Base-by-base conservation (phyloP, 2,113 vertebrate genomes). In the Stigmatopora argus region DNA sequence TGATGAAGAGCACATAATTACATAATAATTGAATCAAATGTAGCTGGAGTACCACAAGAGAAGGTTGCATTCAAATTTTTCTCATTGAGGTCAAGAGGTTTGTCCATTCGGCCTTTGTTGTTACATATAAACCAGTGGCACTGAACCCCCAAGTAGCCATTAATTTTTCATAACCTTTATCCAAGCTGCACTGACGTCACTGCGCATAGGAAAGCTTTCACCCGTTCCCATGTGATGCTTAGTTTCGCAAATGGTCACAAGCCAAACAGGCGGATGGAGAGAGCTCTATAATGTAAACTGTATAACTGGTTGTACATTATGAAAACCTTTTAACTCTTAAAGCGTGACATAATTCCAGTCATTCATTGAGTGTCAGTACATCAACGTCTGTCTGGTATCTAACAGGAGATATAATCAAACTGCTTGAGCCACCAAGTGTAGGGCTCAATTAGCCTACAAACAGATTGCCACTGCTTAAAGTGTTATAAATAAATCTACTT, bases 211-310 rank as follows among this genome's bases (percentile, higher is more conserved):
- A 78, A 67, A 15, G 67, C 62, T 64, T 75, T 78, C 60, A 57
- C 62, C 60, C 67, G 44, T 38, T 14, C 78, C 67, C 78, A 82
- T 78, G 79, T 81, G 77, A 79, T 71, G 73, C 3, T 52, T 38
- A 38, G 34, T 74, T 76, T 79, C 62, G 73, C 85, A 74, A 85
- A 85, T 79, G 69, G 73, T 74, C 71, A 56, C 56, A 34, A 56
- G 41, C 19, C 47, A 45, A 44, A 51, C 55, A 49, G 34, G 55
- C 35, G 31, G 48, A 35, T 34, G 58, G 35, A 55, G 48, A 6
- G 11, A 21, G 60, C 21, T n/a, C 58, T 11, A 55, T 66, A 35
- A 31, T 13, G 6, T 61, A 47, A 7, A 18, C 4, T 19, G 13
- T 59, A 13, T 3, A 35, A 45, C 41, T 34, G 10, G 6, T n/a